Percentiles rank a stretch among this genome's conserved stretches.
phyloP scores from a whole-genome alignment of 2,113 vertebrate genomes.

The Ptychochromis oligacanthus region DNA sequence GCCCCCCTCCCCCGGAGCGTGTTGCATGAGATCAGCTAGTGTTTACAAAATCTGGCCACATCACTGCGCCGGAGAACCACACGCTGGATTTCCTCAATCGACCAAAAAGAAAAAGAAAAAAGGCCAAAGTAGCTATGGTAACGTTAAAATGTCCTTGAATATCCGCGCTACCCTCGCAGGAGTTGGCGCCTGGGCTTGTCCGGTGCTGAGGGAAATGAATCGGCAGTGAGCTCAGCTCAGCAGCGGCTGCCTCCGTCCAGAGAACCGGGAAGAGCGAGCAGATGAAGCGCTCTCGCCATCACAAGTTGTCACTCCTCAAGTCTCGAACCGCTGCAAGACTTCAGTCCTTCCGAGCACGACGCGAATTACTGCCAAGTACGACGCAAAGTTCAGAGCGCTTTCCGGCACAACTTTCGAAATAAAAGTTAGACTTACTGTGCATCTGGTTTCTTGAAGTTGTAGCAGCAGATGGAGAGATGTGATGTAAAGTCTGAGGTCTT shows the following conservation, averaged over 20 bases:
- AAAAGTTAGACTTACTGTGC: constrained; percentile 27
- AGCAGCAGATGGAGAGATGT: neutral
- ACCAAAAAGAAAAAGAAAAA: constrained; percentile 16
- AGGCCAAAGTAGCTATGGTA: constrained; percentile 61
- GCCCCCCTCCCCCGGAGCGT: neutral
- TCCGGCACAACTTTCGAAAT: constrained; percentile 27
- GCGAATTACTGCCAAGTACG: neutral
- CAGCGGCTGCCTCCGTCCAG: constrained; percentile 12
- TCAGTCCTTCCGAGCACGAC: constrained; percentile 54
- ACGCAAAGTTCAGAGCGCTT: fast-evolving
- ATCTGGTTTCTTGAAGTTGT: neutral
- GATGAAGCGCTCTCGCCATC: constrained; percentile 50
- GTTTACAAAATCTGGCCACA: constrained; percentile 62
- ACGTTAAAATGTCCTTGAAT: constrained; percentile 74
- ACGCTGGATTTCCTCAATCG: constrained; percentile 52
- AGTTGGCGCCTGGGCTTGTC: constrained; percentile 12
- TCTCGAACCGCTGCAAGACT: constrained; percentile 62
- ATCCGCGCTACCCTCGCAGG: constrained; percentile 20
- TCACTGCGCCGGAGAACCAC: constrained; percentile 31
- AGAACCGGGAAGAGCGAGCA: constrained; percentile 8
- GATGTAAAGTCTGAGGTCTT: neutral
- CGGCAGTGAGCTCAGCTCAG: constrained; percentile 1
- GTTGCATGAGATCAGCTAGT: neutral
- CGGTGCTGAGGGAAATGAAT: neutral
- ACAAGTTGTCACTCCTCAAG: constrained; percentile 59